These are phyloP conservation scores for Lordiphosa fenestrarum DNA, from an alignment of 2,888 invertebrate genomes.

Conservation along the genomic window DNA sequence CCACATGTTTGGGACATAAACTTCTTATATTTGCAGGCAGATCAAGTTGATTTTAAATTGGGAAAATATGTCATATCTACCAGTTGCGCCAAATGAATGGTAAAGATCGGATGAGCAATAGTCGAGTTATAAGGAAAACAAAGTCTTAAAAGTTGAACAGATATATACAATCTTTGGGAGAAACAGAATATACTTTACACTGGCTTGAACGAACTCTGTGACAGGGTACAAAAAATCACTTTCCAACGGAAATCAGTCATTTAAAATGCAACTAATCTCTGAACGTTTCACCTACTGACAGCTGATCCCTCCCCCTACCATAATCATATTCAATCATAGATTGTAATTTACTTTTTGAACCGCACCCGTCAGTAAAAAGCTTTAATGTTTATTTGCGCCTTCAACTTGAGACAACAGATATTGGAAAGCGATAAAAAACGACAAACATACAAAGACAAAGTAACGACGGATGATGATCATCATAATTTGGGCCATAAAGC, in stretches of 20 bases:
- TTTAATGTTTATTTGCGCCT: slow-evolving; percentile 62
- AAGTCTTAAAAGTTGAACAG: no score
- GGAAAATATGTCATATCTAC: no score
- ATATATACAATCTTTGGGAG: no score
- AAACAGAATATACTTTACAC: no score
- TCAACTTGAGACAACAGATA: slow-evolving; percentile 47
- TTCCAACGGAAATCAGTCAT: neutral
- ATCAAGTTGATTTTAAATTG: no score
- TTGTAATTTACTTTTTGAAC: slow-evolving; percentile 41
- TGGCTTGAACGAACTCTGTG: no score
- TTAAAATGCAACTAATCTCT: neutral
- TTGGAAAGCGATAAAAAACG: neutral
- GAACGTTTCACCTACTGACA: slow-evolving; percentile 7
- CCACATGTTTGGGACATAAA: no score
- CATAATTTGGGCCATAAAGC: slow-evolving; percentile 12
- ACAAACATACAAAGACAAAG: slow-evolving; percentile 13
- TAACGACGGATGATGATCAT: slow-evolving; percentile 21
- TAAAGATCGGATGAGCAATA: no score
- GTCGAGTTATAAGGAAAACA: no score
- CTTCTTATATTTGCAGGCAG: no score
- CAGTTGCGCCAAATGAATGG: no score
- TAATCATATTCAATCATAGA: slow-evolving; percentile 16
- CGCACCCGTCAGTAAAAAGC: slow-evolving; percentile 33
- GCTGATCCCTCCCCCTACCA: neutral
- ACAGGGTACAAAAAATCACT: neutral